Evolutionary conservation across 2,888 invertebrate species (phyloP), one percentile per base, ranked within the genome.

Genomic region (Aphrophora alni): DNA sequence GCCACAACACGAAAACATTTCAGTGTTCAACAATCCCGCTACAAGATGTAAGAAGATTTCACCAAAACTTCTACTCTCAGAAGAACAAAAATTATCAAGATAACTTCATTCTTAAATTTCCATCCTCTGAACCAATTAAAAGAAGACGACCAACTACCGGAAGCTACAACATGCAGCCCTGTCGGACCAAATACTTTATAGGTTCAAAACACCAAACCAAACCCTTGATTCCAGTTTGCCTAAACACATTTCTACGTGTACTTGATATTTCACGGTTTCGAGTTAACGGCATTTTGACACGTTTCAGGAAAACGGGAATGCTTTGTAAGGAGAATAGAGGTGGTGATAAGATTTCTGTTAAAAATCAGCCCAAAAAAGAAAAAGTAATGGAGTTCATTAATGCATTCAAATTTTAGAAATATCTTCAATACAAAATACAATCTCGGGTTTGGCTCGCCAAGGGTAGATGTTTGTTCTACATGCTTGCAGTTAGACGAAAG

Each of bases 31-130:
- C 27, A 26, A 27, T 72, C 72, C 72, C 25, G 24, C 25, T 26
- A 25, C 72, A 72, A 72, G 72, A 72, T 72, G 26, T 72, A 72
- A 72, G 72, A 24, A 72, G 72, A 27, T 72, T 72, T 26, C 72
- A 72, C 27, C 72, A 72, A 72, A 72, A 72, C 25, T 72, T 25
- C 72, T 72, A 72, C 27, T 72, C 72, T 27, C 24, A 21, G 26
- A 72, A 72, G 26, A 24, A 72, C 2, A 72, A 72, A 72, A 68
- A 24, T 25, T 24, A 68, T 25, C 4, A 68, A 25, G 68, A 68
- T 25, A 68, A 68, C 25, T 68, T 24, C 68, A 68, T 68, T 68
- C 25, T 68, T 21, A 68, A 68, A 68, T 68, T 68, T 25, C 21
- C 68, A 5, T 68, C 68, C 21, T 68, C 68, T 68, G 68, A 68